These are phyloP conservation scores for Coleophora deauratella DNA, from an alignment of 2,888 invertebrate genomes.

Conservation along the genomic window DNA sequence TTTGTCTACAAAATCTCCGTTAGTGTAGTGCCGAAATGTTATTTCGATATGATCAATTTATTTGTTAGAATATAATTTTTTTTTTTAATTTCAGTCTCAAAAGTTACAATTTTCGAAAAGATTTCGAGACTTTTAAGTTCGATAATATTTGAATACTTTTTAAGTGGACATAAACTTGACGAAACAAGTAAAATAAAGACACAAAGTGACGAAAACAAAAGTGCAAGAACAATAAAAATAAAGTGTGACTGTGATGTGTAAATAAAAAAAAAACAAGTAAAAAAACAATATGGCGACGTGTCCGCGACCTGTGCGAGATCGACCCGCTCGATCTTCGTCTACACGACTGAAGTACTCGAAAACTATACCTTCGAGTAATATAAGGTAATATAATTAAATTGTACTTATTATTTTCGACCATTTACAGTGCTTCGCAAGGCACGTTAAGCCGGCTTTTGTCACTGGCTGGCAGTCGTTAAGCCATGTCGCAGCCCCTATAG, in stretches of 20 bases:
- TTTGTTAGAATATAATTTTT: no score
- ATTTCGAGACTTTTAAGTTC: no score
- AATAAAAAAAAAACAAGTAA: not conserved
- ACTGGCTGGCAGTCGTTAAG: no score
- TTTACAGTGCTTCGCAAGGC: no score
- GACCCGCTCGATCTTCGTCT: conserved; percentile 48
- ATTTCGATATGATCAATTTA: no score
- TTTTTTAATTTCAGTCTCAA: no score
- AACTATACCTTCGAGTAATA: conserved; percentile 54
- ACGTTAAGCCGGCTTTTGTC: no score
- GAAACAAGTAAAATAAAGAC: not conserved
- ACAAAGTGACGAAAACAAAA: conserved; percentile 1
- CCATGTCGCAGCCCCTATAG: no score
- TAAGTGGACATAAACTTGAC: not conserved
- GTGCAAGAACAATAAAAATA: conserved; percentile 4
- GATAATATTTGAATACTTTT: not conserved
- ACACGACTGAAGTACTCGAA: conserved; percentile 60
- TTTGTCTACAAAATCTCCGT: no score
- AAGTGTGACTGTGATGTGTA: conserved; percentile 5
- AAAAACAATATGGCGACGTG: conserved; percentile 49
- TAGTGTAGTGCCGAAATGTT: no score
- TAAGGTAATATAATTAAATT: conserved; percentile 36
- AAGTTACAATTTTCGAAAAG: no score
- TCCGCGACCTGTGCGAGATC: conserved; percentile 38
- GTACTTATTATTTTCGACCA: no score